Evolutionary conservation across 2,888 invertebrate genomes (phyloP).

Genomic region (Dicranocentrus wangi): DNA sequence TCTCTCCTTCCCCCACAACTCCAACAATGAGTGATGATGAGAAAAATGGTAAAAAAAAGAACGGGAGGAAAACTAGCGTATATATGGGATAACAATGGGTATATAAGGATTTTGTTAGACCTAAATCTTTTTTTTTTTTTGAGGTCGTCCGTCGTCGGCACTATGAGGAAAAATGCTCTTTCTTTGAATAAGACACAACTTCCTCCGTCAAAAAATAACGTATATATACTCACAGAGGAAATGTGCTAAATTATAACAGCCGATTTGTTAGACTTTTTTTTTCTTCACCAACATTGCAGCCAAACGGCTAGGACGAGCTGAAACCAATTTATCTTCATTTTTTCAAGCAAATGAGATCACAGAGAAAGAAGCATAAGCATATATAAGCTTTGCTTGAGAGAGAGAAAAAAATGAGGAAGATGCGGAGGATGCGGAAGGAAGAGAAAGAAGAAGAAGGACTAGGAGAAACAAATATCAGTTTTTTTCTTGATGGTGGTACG

Average conservation of each 20-base stretch:
- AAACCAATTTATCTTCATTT: constrained; percentile 65
- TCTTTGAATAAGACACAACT: constrained; percentile 41
- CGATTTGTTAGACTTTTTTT: constrained; percentile 54
- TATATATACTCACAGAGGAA: constrained; percentile 44
- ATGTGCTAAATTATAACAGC: constrained; percentile 56
- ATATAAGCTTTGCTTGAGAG: constrained; percentile 15
- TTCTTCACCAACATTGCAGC: constrained; percentile 34
- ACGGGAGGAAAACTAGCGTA: too few species aligned
- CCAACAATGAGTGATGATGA: constrained; percentile 33
- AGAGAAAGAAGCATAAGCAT: constrained; percentile 17
- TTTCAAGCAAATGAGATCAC: constrained; percentile 62
- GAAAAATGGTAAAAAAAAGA: constrained; percentile 5
- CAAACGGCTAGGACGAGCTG: constrained; percentile 39
- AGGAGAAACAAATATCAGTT: too few species aligned
- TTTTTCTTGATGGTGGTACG: too few species aligned
- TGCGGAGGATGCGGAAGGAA: constrained; percentile 6
- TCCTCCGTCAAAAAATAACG: constrained; percentile 44
- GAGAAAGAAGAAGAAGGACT: constrained; percentile 16
- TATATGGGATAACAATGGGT: too few species aligned
- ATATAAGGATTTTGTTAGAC: too few species aligned
- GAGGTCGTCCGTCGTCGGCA: too few species aligned
- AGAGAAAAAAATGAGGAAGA: constrained; percentile 26
- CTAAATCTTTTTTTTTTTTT: too few species aligned
- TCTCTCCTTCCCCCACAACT: neutral
- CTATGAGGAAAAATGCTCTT: constrained; percentile 32